Base-by-base conservation (phyloP, 2,797 vertebrate genomes). In the Cygnus olor region DNA sequence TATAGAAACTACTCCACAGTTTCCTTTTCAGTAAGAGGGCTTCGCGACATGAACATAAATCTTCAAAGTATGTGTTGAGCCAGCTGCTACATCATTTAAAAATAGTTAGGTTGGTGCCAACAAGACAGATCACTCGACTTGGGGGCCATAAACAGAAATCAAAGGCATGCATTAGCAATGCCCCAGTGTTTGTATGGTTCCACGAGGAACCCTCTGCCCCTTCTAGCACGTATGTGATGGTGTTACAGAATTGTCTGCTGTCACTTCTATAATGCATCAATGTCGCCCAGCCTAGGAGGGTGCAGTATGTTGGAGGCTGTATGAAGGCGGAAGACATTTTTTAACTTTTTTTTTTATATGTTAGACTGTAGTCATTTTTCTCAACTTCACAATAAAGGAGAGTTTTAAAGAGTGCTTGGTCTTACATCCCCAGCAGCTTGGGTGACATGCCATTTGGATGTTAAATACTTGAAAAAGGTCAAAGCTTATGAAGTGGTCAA, bases 31-130 rank as follows among this genome's bases (percentile, higher is more conserved):
- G 89, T 61, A 60, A 92, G 85, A 94, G 81, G 69, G 80, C 86
- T 88, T 78, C 85, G 91, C 6, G 8, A 82, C 74, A 44, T 11
- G 69, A 69, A 38, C 95, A 97, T 97, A 96, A 96, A 97, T 97
- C 97, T 96, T 84, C 83, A 89, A 95, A 92, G 88, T 94, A 97
- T 96, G 96, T 96, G 96, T 96, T 94, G 89, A 96, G 92, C 94
- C 97, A 97, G 96, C 96, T 97, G 97, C 96, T 93, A 9, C 93
- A 93, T 94, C 96, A 96, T 97, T 97, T 97, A 97, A 96, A 97
- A 97, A 97, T 97, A 97, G 97, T 91, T 95, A 95, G 70, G 92
- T 95, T 95, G 95, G 97, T 97, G 97, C 97, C 97, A 97, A 96
- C 94, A 97, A 95, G 96, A 96, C 92, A 97, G 93, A 97, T 97